These are phyloP conservation scores for Micromys minutus DNA, from an alignment of 2,113 vertebrate species.

Conservation along the genomic window DNA sequence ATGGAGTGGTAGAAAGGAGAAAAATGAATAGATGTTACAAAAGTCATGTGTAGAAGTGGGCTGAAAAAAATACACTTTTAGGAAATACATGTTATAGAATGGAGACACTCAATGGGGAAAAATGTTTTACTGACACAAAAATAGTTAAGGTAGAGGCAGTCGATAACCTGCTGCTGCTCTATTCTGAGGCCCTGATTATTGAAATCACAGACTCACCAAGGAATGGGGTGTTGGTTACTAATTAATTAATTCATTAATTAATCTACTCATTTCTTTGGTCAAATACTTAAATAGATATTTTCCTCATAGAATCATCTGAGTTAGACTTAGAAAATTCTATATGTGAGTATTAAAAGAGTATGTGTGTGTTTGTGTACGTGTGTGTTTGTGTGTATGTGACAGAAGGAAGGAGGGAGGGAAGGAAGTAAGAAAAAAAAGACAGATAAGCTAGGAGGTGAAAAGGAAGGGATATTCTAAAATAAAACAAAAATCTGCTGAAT, in stretches of 20 bases:
- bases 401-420: neutral
- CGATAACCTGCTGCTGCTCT: neutral
- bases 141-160: neutral
- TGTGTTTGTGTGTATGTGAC: neutral
- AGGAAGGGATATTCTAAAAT: neutral
- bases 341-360: neutral
- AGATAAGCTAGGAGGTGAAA: neutral
- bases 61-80: neutral
- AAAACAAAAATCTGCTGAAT: neutral
- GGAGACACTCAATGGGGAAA: neutral
- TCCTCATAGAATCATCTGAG: neutral
- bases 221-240: neutral
- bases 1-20: neutral
- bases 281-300: neutral
- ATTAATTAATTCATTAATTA: slow-evolving; percentile 12
- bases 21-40: neutral
- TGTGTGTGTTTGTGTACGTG: neutral
- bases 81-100: neutral
- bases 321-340: neutral
- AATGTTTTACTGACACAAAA: neutral
- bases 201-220: neutral
- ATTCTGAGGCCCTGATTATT: neutral
- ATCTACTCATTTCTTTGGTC: neutral
- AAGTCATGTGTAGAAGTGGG: neutral
- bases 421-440: too few relatives aligned